Evolutionary conservation across 2,113 vertebrate genomes (phyloP).

Genomic region (Mandrillus leucophaeus): DNA sequence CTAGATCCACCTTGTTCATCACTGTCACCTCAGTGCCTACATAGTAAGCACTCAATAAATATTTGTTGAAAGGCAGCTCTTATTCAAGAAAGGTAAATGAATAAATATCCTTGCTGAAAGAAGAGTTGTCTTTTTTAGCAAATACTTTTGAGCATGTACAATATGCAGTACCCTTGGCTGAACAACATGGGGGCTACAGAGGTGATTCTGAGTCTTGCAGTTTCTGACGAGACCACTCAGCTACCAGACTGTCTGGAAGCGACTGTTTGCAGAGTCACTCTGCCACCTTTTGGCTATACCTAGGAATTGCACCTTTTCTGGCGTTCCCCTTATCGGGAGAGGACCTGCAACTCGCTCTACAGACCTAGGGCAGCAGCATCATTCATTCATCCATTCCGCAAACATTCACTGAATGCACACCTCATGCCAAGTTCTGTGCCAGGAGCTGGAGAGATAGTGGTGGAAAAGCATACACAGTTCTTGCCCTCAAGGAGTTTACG

Average conservation of each 20-base stretch:
- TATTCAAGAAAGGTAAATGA: slow-evolving; percentile 13
- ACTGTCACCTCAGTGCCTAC: not conserved
- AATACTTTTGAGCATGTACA: not conserved
- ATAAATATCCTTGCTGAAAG: not conserved
- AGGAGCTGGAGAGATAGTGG: not conserved
- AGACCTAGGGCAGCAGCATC: not conserved
- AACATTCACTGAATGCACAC: not conserved
- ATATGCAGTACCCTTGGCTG: not conserved
- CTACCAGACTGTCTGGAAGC: not conserved
- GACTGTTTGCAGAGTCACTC: slow-evolving; percentile 54
- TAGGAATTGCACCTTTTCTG: slow-evolving; percentile 52
- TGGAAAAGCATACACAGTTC: not conserved
- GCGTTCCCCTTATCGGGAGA: not conserved
- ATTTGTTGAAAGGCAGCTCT: slow-evolving; percentile 39
- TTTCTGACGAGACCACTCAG: slow-evolving; percentile 11
- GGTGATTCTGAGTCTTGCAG: not conserved
- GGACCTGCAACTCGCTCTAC: not conserved
- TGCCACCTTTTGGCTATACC: slow-evolving; percentile 74
- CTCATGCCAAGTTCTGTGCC: not conserved
- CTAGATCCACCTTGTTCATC: not conserved
- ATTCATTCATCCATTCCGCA: not conserved
- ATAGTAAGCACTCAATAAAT: not conserved
- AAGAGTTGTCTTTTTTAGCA: not conserved
- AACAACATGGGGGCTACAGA: not conserved
- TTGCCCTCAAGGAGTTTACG: slow-evolving; percentile 33